Evolutionary conservation across 2,888 invertebrate species (phyloP), one percentile per base, ranked within the genome.

Genomic region (Amphiduros pacificus): DNA sequence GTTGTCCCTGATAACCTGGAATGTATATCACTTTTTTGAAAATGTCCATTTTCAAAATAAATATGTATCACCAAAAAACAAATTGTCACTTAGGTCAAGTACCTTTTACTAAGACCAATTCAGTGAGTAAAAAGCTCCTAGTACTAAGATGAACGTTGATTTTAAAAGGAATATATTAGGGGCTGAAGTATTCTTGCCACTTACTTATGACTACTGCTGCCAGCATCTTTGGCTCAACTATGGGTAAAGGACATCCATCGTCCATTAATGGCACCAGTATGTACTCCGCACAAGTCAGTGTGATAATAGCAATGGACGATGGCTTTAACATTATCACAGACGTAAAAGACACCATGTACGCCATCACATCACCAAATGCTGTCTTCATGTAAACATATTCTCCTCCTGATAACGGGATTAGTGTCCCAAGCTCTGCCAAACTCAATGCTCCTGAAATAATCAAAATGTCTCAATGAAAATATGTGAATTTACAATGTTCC

Each of bases 311-410:
- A 54, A 82, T 69, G 27, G 77, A 74, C 5, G 82, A 77, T 1
- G 84, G 82, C 62, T 78, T 72, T 2, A 74, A 68, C n/a, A 79
- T 70, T 1, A 77, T 63, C 4, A 73, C 68, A 24, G 72, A 71
- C 0, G 73, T 72, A 78, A 77, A 92, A 3, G 90, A 88, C 73
- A 89, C 90, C 58, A 88, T 85, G 77, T 91, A 92, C 0, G 90
- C 88, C 0, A 90, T 91, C 3, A 62, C 26, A 11, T 54, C 49
- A 24, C 67, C 65, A 22, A 52, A 63, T 0, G 90, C 89, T 77
- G 89, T 90, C 77, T 88, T 85, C 74, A 91, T 89, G 77, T 91
- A 91, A 1, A 89, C 87, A 77, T 91, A 92, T 80, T 91, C 91
- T 1, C 90, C 91, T 2, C 91, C 91, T 0, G 91, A 91, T 73